Percentiles rank a stretch among this genome's conserved stretches.
Evolutionary conservation across 92 coral and sea anemone genomes (phyloP).

Genomic region (Hydrozoanthus gracilis): DNA sequence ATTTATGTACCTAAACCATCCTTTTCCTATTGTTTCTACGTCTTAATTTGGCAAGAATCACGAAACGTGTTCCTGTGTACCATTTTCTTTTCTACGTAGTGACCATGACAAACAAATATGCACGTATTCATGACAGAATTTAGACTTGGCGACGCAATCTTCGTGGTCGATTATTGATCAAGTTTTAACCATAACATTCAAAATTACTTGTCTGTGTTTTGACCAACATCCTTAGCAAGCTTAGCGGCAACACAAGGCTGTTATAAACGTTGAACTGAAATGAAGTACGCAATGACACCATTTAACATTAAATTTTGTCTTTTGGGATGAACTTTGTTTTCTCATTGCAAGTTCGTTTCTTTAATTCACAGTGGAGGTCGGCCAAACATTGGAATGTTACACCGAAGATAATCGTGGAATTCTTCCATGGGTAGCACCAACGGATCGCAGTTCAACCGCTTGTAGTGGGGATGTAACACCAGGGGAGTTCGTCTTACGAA

Average conservation of each 20-base stretch:
- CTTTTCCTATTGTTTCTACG: constrained; percentile 9
- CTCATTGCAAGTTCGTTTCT: constrained; percentile 9
- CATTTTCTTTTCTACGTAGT: neutral
- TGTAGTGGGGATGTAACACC: constrained; percentile 81
- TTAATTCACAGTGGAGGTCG: constrained; percentile 59
- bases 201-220: constrained; percentile 10
- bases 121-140: neutral
- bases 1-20: constrained; percentile 9
- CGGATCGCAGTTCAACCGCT: constrained; percentile 63
- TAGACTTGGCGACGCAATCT: constrained; percentile 4
- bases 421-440: constrained; percentile 85
- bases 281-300: neutral
- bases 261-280: neutral
- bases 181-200: neutral
- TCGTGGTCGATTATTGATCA: neutral
- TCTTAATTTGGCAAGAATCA: neutral
- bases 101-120: neutral
- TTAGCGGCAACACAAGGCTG: neutral
- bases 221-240: constrained; percentile 1
- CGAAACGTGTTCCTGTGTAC: neutral
- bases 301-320: neutral
- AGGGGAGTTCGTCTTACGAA: constrained; percentile 94
- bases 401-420: constrained; percentile 65
- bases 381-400: constrained; percentile 52
- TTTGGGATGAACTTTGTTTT: constrained; percentile 3